Conservation (phyloP, 1,140 invertebrate species). For the Plutomurus gul region DNA sequence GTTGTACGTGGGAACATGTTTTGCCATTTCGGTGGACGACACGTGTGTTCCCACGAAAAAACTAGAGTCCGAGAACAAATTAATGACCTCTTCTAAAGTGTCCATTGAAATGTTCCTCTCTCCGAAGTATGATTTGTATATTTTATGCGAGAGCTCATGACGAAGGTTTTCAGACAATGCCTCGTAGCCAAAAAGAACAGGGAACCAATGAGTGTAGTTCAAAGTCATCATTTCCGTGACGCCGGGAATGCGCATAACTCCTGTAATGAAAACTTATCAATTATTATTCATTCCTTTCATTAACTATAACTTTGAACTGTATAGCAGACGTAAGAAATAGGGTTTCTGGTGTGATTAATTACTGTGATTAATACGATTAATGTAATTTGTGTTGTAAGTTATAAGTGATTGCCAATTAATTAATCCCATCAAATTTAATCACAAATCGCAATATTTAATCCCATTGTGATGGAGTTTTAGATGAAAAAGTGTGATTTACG, state of each 20-base stretch:
- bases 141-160: conserved; percentile 28
- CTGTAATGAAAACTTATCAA: background rate
- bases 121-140: conserved; percentile 27
- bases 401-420: no score
- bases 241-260: background rate
- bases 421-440: no score
- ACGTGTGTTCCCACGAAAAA: conserved; percentile 29
- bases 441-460: no score
- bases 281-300: no score
- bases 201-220: conserved; percentile 37
- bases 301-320: no score
- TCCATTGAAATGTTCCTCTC: conserved; percentile 10
- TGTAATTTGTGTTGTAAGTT: no score
- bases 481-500: no score
- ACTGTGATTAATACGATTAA: no score
- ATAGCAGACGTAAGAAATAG: no score
- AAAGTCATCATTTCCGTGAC: conserved; percentile 1
- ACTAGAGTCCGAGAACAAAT: conserved; percentile 42
- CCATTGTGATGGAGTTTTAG: no score
- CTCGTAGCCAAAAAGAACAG: conserved; percentile 33
- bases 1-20: conserved; percentile 25
- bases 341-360: no score
- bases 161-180: background rate
- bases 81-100: conserved; percentile 25
- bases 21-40: background rate